Evolutionary conservation across 2,888 invertebrate species (phyloP).

Genomic region (Nymphalis polychloros): DNA sequence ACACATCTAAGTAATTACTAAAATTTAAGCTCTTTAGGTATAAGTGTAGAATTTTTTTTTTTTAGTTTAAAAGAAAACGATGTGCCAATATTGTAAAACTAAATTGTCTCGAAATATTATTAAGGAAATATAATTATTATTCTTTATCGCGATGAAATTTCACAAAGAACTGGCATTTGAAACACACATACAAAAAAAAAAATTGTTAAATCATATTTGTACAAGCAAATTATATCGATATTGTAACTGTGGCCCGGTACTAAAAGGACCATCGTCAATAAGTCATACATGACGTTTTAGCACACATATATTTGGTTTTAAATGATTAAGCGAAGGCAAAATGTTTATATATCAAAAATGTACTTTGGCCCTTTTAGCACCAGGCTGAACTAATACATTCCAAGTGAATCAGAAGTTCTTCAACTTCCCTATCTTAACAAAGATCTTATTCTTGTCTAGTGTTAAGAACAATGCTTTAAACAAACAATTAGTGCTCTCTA

Average conservation of each 20-base stretch:
- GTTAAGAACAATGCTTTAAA: constrained; percentile 1
- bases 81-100: constrained; percentile 6
- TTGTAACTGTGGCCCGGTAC: no score
- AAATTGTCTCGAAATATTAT: neutral
- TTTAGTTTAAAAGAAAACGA: constrained; percentile 2
- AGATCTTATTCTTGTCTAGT: constrained; percentile 6
- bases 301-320: no score
- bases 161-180: no score
- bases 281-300: no score
- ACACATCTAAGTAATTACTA: no score
- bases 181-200: no score
- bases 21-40: neutral
- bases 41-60: neutral
- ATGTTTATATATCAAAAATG: no score
- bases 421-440: neutral
- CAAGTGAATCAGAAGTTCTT: neutral
- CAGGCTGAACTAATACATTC: neutral
- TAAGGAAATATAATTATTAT: neutral
- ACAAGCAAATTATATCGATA: no score
- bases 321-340: no score
- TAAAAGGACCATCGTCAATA: no score
- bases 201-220: no score
- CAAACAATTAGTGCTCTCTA: constrained; percentile 5
- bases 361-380: no score
- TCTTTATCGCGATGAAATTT: neutral